Conservation (phyloP, 2,113 vertebrate genomes). For the Perca schrenkii region DNA sequence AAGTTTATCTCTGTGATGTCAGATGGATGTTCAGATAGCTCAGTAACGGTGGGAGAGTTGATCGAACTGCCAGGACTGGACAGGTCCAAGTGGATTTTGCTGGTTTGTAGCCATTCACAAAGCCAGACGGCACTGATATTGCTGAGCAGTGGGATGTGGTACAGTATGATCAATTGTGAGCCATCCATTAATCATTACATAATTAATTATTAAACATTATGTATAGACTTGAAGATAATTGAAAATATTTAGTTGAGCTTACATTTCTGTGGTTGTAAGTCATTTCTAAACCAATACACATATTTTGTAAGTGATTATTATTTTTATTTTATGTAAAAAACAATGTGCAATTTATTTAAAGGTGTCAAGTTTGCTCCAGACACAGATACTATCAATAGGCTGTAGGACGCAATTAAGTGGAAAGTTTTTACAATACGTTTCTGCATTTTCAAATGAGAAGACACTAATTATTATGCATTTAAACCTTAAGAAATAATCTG, state of each 20-base stretch:
- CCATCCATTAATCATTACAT: conserved; percentile 10
- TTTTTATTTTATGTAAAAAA: background rate
- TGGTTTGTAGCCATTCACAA: background rate
- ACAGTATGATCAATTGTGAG: background rate
- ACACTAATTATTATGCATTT: background rate
- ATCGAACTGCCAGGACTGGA: background rate
- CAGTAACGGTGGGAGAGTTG: background rate
- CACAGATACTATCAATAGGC: background rate
- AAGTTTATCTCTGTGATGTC: conserved; percentile 33
- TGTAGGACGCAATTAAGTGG: background rate
- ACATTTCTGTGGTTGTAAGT: background rate
- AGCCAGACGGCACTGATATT: background rate
- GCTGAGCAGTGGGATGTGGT: background rate
- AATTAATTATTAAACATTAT: conserved; percentile 9
- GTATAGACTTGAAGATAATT: conserved; percentile 9
- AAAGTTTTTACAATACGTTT: background rate
- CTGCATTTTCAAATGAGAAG: background rate
- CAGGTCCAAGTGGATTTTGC: background rate
- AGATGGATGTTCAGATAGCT: conserved; percentile 27
- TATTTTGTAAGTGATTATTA: background rate
- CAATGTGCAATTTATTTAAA: conserved; percentile 8
- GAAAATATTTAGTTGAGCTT: background rate
- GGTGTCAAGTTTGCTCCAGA: background rate
- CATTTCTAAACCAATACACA: background rate
- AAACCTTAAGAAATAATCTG: background rate